These are phyloP conservation scores for Hippasteria phrygiana DNA, from an alignment of 53 echinoderm and acorn worm genomes.

Conservation along the genomic window DNA sequence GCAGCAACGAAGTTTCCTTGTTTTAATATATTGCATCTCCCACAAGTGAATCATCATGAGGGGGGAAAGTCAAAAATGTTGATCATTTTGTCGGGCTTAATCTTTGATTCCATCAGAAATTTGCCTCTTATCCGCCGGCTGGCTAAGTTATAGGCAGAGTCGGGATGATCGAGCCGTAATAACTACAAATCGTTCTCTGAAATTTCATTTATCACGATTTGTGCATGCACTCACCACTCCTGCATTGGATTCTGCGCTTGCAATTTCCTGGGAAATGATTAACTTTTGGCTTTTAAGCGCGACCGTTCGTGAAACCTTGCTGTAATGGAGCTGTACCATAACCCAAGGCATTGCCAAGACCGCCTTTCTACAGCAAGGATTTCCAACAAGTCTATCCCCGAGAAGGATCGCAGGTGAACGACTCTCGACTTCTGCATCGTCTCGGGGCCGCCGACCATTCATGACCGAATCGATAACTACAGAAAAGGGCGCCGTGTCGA, in stretches of 20 bases:
- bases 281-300: slow-evolving; percentile 28
- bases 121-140: background rate
- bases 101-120: background rate
- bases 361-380: background rate
- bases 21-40: background rate
- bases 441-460: slow-evolving; percentile 13
- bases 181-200: background rate
- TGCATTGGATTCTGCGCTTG: background rate
- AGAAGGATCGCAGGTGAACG: slow-evolving; percentile 5
- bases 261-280: slow-evolving; percentile 17
- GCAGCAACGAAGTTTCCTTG: too few relatives aligned
- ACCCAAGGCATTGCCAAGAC: background rate
- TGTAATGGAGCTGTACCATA: background rate
- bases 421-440: background rate
- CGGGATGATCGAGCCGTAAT: background rate
- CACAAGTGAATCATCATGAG: background rate
- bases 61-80: background rate
- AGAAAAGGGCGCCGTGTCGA: slow-evolving; percentile 19
- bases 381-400: background rate
- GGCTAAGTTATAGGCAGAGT: too few relatives aligned
- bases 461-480: slow-evolving; percentile 35
- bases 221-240: background rate
- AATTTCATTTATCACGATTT: background rate
- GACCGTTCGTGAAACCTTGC: slow-evolving; percentile 9
- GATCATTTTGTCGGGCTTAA: slow-evolving; percentile 12